Base-by-base conservation (phyloP, 2,888 invertebrate species). In the Cerastis rubricosa region DNA sequence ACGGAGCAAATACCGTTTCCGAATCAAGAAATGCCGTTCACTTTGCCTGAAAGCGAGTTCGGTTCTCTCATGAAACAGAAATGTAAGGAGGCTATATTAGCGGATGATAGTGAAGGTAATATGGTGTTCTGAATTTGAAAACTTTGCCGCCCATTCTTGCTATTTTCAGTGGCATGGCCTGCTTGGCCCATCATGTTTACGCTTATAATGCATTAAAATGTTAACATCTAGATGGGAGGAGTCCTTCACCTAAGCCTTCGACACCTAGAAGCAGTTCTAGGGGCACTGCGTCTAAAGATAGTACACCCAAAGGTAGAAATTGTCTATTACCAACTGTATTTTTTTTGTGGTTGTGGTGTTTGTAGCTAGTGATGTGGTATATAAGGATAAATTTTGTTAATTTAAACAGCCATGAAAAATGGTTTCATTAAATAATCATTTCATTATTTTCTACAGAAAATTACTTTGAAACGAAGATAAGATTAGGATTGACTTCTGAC, bases 1-100 rank as follows among this genome's bases (percentile, higher is more conserved):
- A 97, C 97, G 43, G 97, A 97, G 89, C 97, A 97, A 49, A 94
- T 97, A 82, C 97, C 97, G 0, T 97, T 97, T 90, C 97, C 97
- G 0, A 97, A 97, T 89, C 97, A 97, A 25, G 97, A 97, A 88
- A 92, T 92, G 11, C 95, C 97, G 2, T 97, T 97, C 85, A 92
- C 92, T 82, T 92, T 97, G 54, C 97, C 97, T 0, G 97, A 97
- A 71, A 95, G 89, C 80, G 97, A 97, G 76, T 97, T 97, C 90
- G 95, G 96, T 6, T 91, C 93, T 29, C 88, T 97, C 29, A 96
- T 97, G 79, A 97, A 97, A 88, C 96, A 96, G 75, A 97, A 97
- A 84, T 97, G 96, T 84, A 97, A 97, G 85, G 97, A 97, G 22
- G 92, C 91, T 51, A 89, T 92, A 76, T 64, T 92, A 49, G 92